phyloP scores from a whole-genome alignment of 2,888 invertebrate genomes.

The Marasmarcha lunaedactyla region DNA sequence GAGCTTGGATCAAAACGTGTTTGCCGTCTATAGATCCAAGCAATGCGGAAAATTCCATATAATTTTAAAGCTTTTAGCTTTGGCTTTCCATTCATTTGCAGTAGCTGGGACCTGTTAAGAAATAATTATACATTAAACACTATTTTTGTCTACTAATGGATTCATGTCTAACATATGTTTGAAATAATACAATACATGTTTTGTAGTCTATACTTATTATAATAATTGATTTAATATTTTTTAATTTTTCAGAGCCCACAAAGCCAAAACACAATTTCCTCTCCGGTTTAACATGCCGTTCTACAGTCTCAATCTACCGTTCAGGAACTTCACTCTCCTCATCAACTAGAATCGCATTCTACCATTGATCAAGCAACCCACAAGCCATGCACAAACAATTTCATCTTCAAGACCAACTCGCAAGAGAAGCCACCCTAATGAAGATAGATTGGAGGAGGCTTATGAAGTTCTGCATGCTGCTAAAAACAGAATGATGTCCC shows the following conservation, averaged over 20 bases:
- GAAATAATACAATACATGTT: too few species aligned
- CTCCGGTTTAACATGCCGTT: constrained; percentile 13
- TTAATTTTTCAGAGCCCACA: constrained; percentile 8
- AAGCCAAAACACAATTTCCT: constrained; percentile 12
- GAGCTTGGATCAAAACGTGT: constrained; percentile 6
- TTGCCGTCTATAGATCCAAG: constrained; percentile 10
- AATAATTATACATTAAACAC: too few species aligned
- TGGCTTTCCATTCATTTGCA: too few species aligned
- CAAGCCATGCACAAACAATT: constrained; percentile 10
- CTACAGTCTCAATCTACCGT: constrained; percentile 13
- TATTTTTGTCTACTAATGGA: too few species aligned
- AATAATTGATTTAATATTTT: too few species aligned
- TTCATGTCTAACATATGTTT: too few species aligned
- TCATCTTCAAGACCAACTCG: constrained; percentile 14
- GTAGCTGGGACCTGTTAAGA: too few species aligned
- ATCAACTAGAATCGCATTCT: constrained; percentile 12
- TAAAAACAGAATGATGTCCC: constrained; percentile 14
- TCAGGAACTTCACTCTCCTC: constrained; percentile 12
- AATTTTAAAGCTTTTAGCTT: too few species aligned
- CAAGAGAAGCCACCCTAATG: constrained; percentile 8
- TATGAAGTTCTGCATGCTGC: constrained; percentile 15
- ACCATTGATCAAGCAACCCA: constrained; percentile 8
- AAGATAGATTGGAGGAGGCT: constrained; percentile 11
- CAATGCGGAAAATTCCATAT: too few species aligned
- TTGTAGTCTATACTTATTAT: too few species aligned